phyloP scores from a whole-genome alignment of 2,113 vertebrate genomes.

The Podilymbus podiceps region DNA sequence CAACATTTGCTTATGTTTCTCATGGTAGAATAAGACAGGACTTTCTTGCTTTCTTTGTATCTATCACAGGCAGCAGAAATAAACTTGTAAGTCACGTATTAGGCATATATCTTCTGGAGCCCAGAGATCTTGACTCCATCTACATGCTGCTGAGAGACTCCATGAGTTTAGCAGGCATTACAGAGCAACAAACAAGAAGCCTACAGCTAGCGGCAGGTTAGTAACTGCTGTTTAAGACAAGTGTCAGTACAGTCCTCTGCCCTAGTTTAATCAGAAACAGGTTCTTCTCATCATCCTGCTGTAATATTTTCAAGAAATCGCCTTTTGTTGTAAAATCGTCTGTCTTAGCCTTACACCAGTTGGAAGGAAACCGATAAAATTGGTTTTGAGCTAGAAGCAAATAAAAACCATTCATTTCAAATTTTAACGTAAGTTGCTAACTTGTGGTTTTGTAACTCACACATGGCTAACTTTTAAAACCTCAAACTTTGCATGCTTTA shows the following conservation, averaged over 20 bases:
- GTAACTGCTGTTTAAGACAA: neutral
- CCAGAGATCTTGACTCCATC: neutral
- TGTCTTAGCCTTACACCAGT: neutral
- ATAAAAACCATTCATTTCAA: neutral
- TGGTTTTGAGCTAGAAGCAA: neutral
- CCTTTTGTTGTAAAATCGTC: neutral
- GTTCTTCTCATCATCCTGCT: neutral
- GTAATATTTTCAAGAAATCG: neutral
- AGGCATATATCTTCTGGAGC: neutral
- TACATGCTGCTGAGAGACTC: neutral
- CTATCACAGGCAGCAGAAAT: neutral
- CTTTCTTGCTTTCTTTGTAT: neutral
- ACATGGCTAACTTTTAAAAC: neutral
- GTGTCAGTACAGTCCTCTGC: neutral
- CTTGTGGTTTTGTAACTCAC: slow-evolving; percentile 2
- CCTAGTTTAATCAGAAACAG: neutral
- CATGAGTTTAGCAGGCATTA: neutral
- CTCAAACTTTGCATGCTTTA: slow-evolving; percentile 20
- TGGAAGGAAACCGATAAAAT: neutral
- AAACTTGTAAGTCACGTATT: neutral
- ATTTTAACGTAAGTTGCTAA: neutral
- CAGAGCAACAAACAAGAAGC: neutral
- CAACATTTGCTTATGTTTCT: neutral
- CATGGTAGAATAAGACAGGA: neutral
- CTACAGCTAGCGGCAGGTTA: neutral